phyloP scores from a whole-genome alignment of 2,797 vertebrate genomes.

The Hafferia zeledoni region DNA sequence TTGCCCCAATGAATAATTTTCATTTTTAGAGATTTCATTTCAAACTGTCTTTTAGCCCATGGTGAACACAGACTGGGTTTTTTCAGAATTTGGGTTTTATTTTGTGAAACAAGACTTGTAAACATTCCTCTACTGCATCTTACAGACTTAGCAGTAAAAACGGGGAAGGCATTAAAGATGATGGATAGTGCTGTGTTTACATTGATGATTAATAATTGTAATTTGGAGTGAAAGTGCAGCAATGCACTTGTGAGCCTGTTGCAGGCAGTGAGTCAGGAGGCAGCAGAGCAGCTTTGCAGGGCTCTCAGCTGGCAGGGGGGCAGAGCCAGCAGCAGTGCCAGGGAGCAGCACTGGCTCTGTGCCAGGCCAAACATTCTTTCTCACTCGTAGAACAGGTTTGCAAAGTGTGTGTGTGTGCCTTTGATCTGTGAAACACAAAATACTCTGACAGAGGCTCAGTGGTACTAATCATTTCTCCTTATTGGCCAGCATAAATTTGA shows the following conservation, averaged over 20 bases:
- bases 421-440: slow-evolving; percentile 41
- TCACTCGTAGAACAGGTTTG: slow-evolving; percentile 61
- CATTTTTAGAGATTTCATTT: neutral
- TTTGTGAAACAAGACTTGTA: neutral
- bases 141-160: neutral
- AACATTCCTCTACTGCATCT: neutral
- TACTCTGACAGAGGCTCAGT: slow-evolving; percentile 39
- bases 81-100: neutral
- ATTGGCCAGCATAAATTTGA: slow-evolving; percentile 36
- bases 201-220: neutral
- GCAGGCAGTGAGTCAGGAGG: neutral
- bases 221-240: neutral
- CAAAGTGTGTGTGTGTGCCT: neutral
- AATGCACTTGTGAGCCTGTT: neutral
- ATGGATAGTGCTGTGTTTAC: neutral
- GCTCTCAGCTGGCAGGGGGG: slow-evolving; percentile 38
- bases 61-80: neutral
- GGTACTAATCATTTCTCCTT: slow-evolving; percentile 28
- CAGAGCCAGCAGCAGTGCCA: neutral
- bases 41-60: neutral
- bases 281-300: slow-evolving; percentile 3
- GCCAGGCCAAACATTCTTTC: slow-evolving; percentile 49
- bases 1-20: neutral
- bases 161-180: neutral
- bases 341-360: slow-evolving; percentile 31